phyloP scores from a whole-genome alignment of 2,888 invertebrate genomes.

The Hybos culiciformis region DNA sequence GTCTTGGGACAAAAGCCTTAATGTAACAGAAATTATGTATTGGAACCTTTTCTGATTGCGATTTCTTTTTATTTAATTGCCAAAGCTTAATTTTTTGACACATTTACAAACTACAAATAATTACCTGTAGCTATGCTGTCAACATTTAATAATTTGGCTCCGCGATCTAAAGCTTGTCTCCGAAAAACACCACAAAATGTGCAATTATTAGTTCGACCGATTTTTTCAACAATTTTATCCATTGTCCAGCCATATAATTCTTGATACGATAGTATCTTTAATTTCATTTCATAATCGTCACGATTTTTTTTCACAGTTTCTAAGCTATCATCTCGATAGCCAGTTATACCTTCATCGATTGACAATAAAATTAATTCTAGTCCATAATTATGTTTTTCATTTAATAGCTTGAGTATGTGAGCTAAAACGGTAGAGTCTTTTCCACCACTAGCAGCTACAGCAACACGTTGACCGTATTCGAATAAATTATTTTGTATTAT shows the following conservation, averaged over 20 bases:
- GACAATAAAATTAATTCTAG: conserved; percentile 81
- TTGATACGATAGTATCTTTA: conserved; percentile 92
- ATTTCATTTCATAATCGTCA: conserved; percentile 81
- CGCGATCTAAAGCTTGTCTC: conserved; percentile 89
- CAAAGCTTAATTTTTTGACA: too few relatives aligned
- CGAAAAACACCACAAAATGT: conserved; percentile 93
- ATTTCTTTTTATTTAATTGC: too few relatives aligned
- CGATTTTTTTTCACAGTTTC: conserved; percentile 92
- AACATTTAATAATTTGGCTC: conserved; percentile 75
- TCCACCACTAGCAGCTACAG: conserved; percentile 86
- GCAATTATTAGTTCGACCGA: conserved; percentile 85
- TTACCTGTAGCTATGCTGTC: conserved; percentile 93
- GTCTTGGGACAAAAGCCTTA: too few relatives aligned
- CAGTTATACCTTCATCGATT: conserved; percentile 96
- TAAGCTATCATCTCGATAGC: conserved; percentile 89
- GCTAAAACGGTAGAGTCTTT: conserved; percentile 98
- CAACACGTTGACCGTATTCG: conserved; percentile 69
- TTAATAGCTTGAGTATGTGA: conserved; percentile 79
- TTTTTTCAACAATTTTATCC: conserved; percentile 90
- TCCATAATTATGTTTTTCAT: conserved; percentile 81
- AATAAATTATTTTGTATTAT: conserved; percentile 72
- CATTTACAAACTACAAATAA: too few relatives aligned
- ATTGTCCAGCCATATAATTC: conserved; percentile 99
- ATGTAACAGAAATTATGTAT: too few relatives aligned
- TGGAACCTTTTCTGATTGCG: too few relatives aligned